These are phyloP conservation scores for Glaucidium brasilianum DNA, from an alignment of 2,113 vertebrate species.

Conservation along the genomic window DNA sequence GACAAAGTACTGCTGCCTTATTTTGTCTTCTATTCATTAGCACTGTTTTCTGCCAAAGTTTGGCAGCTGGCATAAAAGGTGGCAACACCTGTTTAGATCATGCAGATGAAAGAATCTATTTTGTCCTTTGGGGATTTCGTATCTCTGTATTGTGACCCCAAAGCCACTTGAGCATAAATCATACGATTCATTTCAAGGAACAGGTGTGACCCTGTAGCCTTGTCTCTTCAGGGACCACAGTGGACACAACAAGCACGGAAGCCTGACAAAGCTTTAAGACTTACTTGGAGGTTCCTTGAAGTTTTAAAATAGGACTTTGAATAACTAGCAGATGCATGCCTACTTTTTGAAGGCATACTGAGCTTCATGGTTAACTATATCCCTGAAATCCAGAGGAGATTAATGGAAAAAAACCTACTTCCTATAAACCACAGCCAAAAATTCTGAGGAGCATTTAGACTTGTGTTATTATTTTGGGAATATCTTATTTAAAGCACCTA, in stretches of 20 bases:
- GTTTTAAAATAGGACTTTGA: not conserved
- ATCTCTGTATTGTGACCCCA: conserved; percentile 19
- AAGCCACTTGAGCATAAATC: conserved; percentile 53
- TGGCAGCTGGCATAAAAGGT: conserved; percentile 63
- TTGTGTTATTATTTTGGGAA: not conserved
- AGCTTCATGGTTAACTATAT: not conserved
- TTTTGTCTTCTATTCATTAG: not conserved
- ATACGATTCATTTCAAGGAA: not conserved
- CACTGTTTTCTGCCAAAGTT: conserved; percentile 4
- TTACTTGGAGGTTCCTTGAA: not conserved
- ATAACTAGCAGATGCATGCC: not conserved
- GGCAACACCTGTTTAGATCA: conserved; percentile 52
- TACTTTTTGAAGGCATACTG: not conserved
- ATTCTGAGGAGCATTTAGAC: not conserved
- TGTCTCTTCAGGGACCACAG: not conserved
- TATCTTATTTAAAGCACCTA: not conserved
- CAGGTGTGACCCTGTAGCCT: conserved; percentile 67
- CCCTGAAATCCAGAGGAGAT: not conserved
- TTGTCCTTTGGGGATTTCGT: not conserved
- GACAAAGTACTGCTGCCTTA: not conserved
- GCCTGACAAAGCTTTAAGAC: not conserved
- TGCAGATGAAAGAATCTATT: conserved; percentile 54
- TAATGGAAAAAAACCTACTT: not conserved
- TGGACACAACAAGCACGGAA: not conserved
- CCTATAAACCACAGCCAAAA: not conserved